These are phyloP conservation scores for Chaenodraco wilsoni DNA, from an alignment of 2,797 vertebrate genomes.

Conservation along the genomic window DNA sequence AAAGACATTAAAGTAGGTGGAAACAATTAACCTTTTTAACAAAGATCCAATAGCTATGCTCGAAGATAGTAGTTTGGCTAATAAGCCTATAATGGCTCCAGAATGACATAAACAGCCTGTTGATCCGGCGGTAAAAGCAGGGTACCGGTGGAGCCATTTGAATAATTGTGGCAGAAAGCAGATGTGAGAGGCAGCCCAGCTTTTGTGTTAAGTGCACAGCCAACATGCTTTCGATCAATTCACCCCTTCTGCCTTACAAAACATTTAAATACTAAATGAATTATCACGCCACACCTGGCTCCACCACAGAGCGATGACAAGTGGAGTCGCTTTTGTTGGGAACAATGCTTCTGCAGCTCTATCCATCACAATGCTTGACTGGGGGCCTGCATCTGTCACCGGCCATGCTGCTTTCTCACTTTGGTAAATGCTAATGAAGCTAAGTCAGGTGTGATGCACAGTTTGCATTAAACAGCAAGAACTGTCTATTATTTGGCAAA, in stretches of 20 bases:
- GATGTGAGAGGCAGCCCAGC: slow-evolving; percentile 32
- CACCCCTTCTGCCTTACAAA: slow-evolving; percentile 25
- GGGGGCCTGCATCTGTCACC: slow-evolving; percentile 51
- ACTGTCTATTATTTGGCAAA: background rate
- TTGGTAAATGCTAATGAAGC: slow-evolving; percentile 57
- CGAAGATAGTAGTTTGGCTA: slow-evolving; percentile 40
- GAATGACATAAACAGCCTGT: slow-evolving; percentile 24
- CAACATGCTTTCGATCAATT: slow-evolving; percentile 37
- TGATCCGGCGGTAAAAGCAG: slow-evolving; percentile 42
- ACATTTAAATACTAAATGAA: slow-evolving; percentile 49
- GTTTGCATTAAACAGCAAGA: slow-evolving; percentile 46
- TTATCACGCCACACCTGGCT: slow-evolving; percentile 55
- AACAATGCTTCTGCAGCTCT: slow-evolving; percentile 47
- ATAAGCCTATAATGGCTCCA: slow-evolving; percentile 41
- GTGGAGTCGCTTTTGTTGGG: slow-evolving; percentile 43
- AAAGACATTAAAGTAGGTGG: slow-evolving; percentile 42
- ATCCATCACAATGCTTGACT: slow-evolving; percentile 42
- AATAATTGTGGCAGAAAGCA: slow-evolving; percentile 50
- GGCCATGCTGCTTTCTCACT: slow-evolving; percentile 34
- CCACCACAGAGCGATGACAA: slow-evolving; percentile 35
- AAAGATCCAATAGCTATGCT: slow-evolving; percentile 29
- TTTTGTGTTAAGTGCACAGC: slow-evolving; percentile 41
- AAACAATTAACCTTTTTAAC: slow-evolving; percentile 40
- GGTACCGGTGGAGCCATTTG: slow-evolving; percentile 37
- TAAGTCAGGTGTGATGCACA: slow-evolving; percentile 54